Base-by-base conservation (phyloP, 1,140 invertebrate species). In the Papilio polyxenes region DNA sequence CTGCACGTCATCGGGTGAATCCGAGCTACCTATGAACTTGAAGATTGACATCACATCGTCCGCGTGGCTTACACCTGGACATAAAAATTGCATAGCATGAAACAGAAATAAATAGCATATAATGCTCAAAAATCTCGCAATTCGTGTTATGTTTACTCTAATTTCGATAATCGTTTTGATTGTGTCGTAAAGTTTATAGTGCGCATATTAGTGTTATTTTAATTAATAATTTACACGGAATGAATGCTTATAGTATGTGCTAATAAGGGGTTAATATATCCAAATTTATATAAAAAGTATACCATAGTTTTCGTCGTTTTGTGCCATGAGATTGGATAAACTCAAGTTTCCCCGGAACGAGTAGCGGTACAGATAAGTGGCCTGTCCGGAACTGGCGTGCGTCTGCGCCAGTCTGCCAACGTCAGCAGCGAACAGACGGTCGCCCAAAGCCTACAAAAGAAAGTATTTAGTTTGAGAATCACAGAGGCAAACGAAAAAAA, bases 351-450 rank as follows among this genome's bases (percentile, higher is more conserved):
- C 95, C 56, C 94, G 93, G 82, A 96, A 96, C 3, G 91, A 85
- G 84, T 95, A 97, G 17, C 93, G 89, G 85, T 96, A 96, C 88
- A 95, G 93, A 90, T 95, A 96, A 3, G 96, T 95, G 0, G 96
- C 95, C 82, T 95, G 95, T 15, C 94, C 89, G 48, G 95, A 95
- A n/a, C 87, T 85, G 0, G 96, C 95, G 86, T 96, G 96, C 31
- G 95, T 84, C 84, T 93, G 92, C 0, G 95, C 95, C 76, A 95
- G 90, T 85, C 95, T 95, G 82, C 95, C 95, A 0, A 95, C 94
- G 59, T 95, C 95, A 1, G 89, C 90, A 0, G 95, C 91, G 89
- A 96, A 97, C 1, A 95, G 89, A 37, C 96, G 90, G 87, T 97
- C 96, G 2, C 96, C 92, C 0, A 96, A 88, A 86, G 96, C 87